Base-by-base conservation (phyloP, 2,113 vertebrate species). In the Bagarius yarrelli region DNA sequence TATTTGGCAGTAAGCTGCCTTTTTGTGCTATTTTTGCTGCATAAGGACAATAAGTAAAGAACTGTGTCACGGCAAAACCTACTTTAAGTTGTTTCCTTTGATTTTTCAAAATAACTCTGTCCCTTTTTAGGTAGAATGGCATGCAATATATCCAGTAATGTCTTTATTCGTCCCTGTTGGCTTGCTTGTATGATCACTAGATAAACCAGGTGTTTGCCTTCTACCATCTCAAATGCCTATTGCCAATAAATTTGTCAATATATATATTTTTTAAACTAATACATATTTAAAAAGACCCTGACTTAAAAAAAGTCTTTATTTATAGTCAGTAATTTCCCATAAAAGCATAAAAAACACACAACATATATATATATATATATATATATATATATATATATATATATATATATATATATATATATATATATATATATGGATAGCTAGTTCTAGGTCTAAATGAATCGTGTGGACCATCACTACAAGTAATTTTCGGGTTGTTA, bases 401-500 rank as follows among this genome's bases (percentile, higher is more conserved):
- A n/a, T n/a, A n/a, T n/a, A n/a, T n/a, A n/a, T n/a, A n/a, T n/a
- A n/a, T n/a, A n/a, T n/a, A n/a, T n/a, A n/a, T n/a, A n/a, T n/a
- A n/a, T n/a, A n/a, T n/a, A n/a, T n/a, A n/a, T 25, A 70, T 23
- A 57, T 27, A 16, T 36, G 30, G 14, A 21, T 18, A 44, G 34
- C 36, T 13, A 30, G 78, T 23, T 15, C 15, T 36, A 47, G 21
- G 2, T 59, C 32, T 70, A 47, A 47, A 72, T 71, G 27, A 60
- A 32, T 67, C 13, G 14, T 59, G 18, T 47, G 55, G 25, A 47
- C 27, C 40, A 30, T 21, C 4, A 40, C 36, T 63, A 32, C 52
- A 70, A 52, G 53, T 5, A 56, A 19, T 12, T 56, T 80, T 19
- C 52, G 55, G 21, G 73, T 78, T 55, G 30, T 63, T 52, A 69